A percentile compares a stretch with the other conserved stretches of the same genome.
Evolutionary conservation across 2,113 vertebrate genomes (phyloP).

Genomic region (Polyodon spathula): DNA sequence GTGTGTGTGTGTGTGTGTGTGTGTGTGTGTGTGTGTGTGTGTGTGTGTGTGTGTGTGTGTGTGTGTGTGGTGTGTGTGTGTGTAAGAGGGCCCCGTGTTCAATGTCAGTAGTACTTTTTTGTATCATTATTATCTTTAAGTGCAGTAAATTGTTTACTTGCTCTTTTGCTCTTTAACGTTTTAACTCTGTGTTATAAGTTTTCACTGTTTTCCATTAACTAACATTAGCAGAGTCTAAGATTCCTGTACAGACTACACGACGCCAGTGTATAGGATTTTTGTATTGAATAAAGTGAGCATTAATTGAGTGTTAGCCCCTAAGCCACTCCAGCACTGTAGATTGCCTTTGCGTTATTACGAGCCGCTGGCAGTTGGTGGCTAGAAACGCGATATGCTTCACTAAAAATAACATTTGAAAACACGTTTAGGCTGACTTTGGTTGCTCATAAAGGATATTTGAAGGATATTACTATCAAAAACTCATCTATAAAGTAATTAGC

Average conservation of each 20-base stretch:
- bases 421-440: not conserved
- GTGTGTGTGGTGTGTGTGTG: no score
- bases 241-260: slow-evolving; percentile 50
- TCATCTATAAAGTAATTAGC: not conserved
- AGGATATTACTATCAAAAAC: not conserved
- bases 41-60: no score
- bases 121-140: slow-evolving; percentile 4
- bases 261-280: slow-evolving; percentile 44
- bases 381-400: slow-evolving; percentile 12
- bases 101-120: slow-evolving; percentile 3
- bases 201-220: slow-evolving; percentile 45
- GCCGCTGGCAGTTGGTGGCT: not conserved
- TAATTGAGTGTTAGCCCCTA: slow-evolving; percentile 44
- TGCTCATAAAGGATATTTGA: slow-evolving; percentile 12
- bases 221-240: slow-evolving; percentile 50
- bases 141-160: slow-evolving; percentile 15
- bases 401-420: slow-evolving; percentile 14
- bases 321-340: slow-evolving; percentile 28
- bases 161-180: slow-evolving; percentile 52
- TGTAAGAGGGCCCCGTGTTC: no score
- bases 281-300: slow-evolving; percentile 36
- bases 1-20: no score
- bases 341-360: slow-evolving; percentile 12
- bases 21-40: no score
- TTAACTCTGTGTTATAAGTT: slow-evolving; percentile 43